Conservation (phyloP, 2,888 invertebrate genomes). For the Agrotis puta region DNA sequence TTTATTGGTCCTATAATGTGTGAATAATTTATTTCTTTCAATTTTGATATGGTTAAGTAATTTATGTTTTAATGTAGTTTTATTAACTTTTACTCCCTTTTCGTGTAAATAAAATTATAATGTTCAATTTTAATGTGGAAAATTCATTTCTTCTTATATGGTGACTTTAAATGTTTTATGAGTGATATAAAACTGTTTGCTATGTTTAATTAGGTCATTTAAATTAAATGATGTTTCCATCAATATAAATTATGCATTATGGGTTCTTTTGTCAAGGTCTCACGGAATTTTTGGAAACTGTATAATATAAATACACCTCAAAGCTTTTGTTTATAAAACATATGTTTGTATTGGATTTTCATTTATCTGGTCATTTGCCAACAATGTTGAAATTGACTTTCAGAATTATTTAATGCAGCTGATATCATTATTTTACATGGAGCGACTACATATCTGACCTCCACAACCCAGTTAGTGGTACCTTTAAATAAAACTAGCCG, state of each 20-base stretch:
- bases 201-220: not conserved
- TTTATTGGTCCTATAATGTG: not conserved
- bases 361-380: too few species aligned
- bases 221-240: conserved; percentile 4
- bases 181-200: not conserved
- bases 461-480: too few species aligned
- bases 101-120: not conserved
- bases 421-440: too few species aligned
- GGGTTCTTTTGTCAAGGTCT: not conserved
- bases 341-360: too few species aligned
- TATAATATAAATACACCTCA: too few species aligned
- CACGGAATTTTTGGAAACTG: too few species aligned
- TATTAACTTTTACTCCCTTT: not conserved
- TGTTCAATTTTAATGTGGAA: not conserved
- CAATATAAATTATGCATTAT: not conserved
- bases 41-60: not conserved
- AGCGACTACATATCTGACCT: too few species aligned
- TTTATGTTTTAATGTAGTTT: not conserved
- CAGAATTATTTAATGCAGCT: too few species aligned
- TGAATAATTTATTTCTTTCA: not conserved
- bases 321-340: too few species aligned
- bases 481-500: too few species aligned
- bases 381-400: too few species aligned
- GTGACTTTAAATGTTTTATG: too few species aligned
- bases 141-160: conserved; percentile 13